These are phyloP conservation scores for Irena cyanogastra DNA, from an alignment of 2,113 vertebrate species.

Conservation along the genomic window DNA sequence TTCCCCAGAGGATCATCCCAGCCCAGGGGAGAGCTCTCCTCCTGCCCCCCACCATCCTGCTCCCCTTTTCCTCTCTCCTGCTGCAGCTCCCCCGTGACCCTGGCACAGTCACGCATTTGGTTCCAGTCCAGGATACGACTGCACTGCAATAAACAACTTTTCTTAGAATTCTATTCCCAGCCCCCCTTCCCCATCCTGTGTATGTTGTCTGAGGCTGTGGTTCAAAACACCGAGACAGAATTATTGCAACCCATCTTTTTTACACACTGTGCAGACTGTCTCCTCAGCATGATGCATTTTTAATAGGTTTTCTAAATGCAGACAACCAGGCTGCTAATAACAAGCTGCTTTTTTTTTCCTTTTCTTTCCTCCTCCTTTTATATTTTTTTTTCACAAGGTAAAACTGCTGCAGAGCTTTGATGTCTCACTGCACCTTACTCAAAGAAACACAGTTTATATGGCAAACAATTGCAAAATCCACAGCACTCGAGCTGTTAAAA, in stretches of 20 bases:
- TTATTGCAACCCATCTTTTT: slow-evolving; percentile 66
- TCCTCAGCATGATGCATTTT: slow-evolving; percentile 66
- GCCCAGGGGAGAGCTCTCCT: background rate
- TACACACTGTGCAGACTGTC: slow-evolving; percentile 62
- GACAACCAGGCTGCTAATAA: slow-evolving; percentile 64
- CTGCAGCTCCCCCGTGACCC: background rate
- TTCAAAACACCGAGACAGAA: slow-evolving; percentile 72
- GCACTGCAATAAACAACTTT: slow-evolving; percentile 67
- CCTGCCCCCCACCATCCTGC: background rate
- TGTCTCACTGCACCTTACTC: background rate
- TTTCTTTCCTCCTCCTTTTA: background rate
- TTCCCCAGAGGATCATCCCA: background rate
- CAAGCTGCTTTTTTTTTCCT: background rate
- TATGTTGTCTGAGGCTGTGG: slow-evolving; percentile 67
- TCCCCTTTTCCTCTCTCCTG: background rate
- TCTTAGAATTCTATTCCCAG: slow-evolving; percentile 9
- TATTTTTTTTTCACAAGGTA: background rate
- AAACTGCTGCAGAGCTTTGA: slow-evolving; percentile 27
- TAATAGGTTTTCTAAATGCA: slow-evolving; percentile 61
- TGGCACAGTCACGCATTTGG: background rate
- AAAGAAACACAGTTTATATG: background rate
- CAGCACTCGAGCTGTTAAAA: background rate
- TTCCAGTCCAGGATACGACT: slow-evolving; percentile 16
- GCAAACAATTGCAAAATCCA: slow-evolving; percentile 5
- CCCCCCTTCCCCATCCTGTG: background rate